Evolutionary conservation across 2,113 vertebrate species (phyloP).

Genomic region (Anseranas semipalmata): DNA sequence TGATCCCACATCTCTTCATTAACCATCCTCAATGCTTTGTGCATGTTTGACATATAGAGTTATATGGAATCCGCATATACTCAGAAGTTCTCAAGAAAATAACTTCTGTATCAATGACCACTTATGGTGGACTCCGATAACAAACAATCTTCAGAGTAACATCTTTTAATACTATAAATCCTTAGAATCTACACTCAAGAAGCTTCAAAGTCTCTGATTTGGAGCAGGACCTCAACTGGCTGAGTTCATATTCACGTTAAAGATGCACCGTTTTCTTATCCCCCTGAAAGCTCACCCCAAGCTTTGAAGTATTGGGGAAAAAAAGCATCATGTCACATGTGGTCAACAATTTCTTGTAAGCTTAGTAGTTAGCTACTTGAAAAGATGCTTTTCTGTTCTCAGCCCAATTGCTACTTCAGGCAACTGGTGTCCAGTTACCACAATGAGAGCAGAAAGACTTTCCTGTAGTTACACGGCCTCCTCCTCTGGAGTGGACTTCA

Average conservation of each 20-base stretch:
- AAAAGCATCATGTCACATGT: neutral
- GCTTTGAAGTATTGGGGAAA: neutral
- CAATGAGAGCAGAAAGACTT: neutral
- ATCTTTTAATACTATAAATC: neutral
- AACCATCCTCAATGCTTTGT: neutral
- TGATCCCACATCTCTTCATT: neutral
- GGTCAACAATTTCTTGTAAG: neutral
- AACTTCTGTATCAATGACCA: neutral
- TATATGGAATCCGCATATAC: neutral
- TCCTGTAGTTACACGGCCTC: fast-evolving
- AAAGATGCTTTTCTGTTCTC: neutral
- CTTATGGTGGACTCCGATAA: neutral
- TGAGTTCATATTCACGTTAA: neutral
- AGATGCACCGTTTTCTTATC: neutral
- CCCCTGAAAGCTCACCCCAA: neutral
- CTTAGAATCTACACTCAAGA: neutral
- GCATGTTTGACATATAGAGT: neutral
- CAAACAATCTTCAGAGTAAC: neutral
- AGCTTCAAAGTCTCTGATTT: neutral
- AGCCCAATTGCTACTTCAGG: neutral
- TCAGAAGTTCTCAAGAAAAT: neutral
- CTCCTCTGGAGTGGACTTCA: neutral
- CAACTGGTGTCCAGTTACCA: neutral
- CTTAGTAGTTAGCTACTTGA: neutral
- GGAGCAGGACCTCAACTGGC: neutral